Percentiles rank a stretch among this genome's conserved stretches.
Conservation (phyloP, 1,140 invertebrate species). For the Drosophila trapezifrons region DNA sequence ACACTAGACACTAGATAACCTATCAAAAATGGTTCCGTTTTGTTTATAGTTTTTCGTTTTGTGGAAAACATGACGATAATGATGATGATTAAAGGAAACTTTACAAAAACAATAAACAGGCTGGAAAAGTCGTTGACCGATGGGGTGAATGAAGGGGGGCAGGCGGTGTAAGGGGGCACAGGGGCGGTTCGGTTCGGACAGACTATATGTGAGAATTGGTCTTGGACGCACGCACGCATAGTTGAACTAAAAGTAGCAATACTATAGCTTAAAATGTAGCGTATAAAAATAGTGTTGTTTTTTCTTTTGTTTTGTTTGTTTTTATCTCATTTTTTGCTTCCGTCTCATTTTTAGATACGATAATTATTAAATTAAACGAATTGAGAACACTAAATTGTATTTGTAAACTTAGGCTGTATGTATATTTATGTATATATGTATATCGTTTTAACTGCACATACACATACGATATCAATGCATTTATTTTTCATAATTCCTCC, state of each 20-base stretch:
- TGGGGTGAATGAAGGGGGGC: slow-evolving; percentile 6
- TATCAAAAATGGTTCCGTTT: slow-evolving; percentile 62
- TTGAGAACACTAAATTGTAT: slow-evolving; percentile 67
- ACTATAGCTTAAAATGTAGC: slow-evolving; percentile 76
- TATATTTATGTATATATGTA: slow-evolving; percentile 44
- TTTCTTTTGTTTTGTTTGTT: slow-evolving; percentile 25
- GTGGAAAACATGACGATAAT: slow-evolving; percentile 41
- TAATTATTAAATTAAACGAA: slow-evolving; percentile 66
- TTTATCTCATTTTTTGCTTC: slow-evolving; percentile 16
- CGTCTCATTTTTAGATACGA: slow-evolving; percentile 23
- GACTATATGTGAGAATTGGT: slow-evolving; percentile 59
- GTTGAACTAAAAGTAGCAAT: slow-evolving; percentile 76
- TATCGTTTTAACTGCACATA: slow-evolving; percentile 40
- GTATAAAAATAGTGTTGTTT: slow-evolving; percentile 73
- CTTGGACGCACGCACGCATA: slow-evolving; percentile 76
- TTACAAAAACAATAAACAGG: slow-evolving; percentile 44
- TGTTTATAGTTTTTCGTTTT: slow-evolving; percentile 30
- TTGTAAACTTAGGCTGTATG: slow-evolving; percentile 63
- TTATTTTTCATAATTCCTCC: slow-evolving; percentile 36
- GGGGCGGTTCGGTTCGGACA: slow-evolving; percentile 17
- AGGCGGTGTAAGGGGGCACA: not conserved
- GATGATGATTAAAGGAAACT: slow-evolving; percentile 31
- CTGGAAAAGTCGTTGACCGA: slow-evolving; percentile 30
- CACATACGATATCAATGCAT: slow-evolving; percentile 49
- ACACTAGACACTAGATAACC: slow-evolving; percentile 73